These are phyloP conservation scores for Phyllotreta striolata DNA, from an alignment of 2,888 invertebrate genomes.

Conservation along the genomic window DNA sequence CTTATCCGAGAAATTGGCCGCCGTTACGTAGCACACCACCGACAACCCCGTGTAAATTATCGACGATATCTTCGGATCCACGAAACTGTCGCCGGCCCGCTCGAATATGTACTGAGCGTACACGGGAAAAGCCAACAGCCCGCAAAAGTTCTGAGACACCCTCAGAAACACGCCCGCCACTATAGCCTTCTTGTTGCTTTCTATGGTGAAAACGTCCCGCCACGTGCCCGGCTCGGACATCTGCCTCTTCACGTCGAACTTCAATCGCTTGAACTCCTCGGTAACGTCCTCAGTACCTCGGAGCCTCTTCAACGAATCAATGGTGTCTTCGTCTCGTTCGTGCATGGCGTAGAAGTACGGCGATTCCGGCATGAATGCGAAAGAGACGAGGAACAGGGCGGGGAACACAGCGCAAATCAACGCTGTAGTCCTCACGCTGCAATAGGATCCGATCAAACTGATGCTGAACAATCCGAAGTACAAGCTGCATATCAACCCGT, in stretches of 20 bases:
- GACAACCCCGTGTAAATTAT: conserved; percentile 33
- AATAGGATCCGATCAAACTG: conserved; percentile 66
- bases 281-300: conserved; percentile 47
- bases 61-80: conserved; percentile 37
- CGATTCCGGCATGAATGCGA: conserved; percentile 69
- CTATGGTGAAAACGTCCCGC: conserved; percentile 50
- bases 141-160: conserved; percentile 52
- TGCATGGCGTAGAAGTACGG: conserved; percentile 52
- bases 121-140: conserved; percentile 48
- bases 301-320: conserved; percentile 44
- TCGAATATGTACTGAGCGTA: conserved; percentile 45
- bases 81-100: conserved; percentile 49
- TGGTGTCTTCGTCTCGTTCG: conserved; percentile 44
- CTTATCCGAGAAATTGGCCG: conserved; percentile 32
- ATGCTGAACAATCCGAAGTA: conserved; percentile 50
- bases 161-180: conserved; percentile 50
- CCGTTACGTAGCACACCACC: conserved; percentile 24
- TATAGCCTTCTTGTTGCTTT: conserved; percentile 50
- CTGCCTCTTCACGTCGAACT: conserved; percentile 50
- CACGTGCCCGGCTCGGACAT: conserved; percentile 53
- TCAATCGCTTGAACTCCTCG: conserved; percentile 46
- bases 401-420: conserved; percentile 67
- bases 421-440: conserved; percentile 64
- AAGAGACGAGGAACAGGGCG: conserved; percentile 62
- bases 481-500: conserved; percentile 45